phyloP scores from a whole-genome alignment of 2,113 vertebrate genomes.

The Gnathonemus longibarbis region DNA sequence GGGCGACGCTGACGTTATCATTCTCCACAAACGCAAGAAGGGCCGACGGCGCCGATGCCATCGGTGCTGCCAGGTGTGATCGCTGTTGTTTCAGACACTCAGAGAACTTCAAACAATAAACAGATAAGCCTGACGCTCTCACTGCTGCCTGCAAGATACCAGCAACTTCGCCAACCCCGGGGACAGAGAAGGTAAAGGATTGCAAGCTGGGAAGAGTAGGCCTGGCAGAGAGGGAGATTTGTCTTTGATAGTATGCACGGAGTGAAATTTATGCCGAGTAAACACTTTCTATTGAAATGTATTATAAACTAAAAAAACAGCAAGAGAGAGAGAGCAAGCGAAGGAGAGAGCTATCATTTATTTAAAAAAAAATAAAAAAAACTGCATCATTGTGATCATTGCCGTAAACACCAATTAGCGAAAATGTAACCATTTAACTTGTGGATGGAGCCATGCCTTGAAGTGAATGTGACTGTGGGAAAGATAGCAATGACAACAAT shows the following conservation, averaged over 20 bases:
- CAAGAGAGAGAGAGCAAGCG: not conserved
- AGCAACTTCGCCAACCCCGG: conserved; percentile 16
- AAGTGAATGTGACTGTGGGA: conserved; percentile 59
- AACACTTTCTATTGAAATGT: not conserved
- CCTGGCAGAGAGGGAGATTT: not conserved
- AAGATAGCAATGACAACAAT: conserved; percentile 53
- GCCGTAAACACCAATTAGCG: conserved; percentile 60
- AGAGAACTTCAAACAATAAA: conserved; percentile 64
- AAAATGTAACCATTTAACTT: conserved; percentile 55
- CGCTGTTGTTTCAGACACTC: conserved; percentile 65
- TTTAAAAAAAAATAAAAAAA: conserved; percentile 39
- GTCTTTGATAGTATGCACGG: not conserved
- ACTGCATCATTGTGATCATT: conserved; percentile 46
- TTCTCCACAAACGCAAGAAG: not conserved
- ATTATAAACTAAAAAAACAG: conserved; percentile 22
- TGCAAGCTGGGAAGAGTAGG: not conserved
- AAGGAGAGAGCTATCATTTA: conserved; percentile 38
- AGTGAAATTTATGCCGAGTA: not conserved
- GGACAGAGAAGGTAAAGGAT: not conserved
- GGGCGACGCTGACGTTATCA: not conserved
- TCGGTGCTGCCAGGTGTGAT: conserved; percentile 62
- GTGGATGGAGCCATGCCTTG: conserved; percentile 57
- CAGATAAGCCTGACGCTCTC: conserved; percentile 49
- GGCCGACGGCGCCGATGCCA: conserved; percentile 48
- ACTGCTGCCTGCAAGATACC: conserved; percentile 52